phyloP scores from a whole-genome alignment of 2,888 invertebrate species.

The Leptopterna dolabrata region DNA sequence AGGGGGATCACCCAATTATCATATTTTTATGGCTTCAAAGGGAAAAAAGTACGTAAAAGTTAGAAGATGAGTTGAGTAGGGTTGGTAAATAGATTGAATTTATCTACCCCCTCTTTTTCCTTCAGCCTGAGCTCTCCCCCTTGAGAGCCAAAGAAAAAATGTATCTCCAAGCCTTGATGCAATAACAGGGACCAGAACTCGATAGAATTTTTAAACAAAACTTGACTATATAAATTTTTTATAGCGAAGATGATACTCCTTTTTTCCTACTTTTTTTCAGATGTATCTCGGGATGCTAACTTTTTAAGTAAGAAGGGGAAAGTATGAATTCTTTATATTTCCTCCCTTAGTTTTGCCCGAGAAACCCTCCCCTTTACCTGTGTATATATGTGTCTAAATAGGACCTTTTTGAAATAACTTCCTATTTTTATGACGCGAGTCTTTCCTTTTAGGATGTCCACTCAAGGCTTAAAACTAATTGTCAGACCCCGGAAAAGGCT shows the following conservation, averaged over 20 bases:
- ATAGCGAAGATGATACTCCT: conserved; percentile 57
- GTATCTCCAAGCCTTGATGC: conserved; percentile 58
- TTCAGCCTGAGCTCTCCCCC: conserved; percentile 20
- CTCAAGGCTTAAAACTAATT: conserved; percentile 50
- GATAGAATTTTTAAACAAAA: conserved; percentile 63
- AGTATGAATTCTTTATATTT: conserved; percentile 49
- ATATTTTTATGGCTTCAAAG: conserved; percentile 65
- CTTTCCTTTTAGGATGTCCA: conserved; percentile 42
- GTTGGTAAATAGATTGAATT: conserved; percentile 61
- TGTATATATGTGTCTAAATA: conserved; percentile 50
- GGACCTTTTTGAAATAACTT: conserved; percentile 46
- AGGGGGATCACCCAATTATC: conserved; percentile 63
- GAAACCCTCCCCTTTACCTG: background rate
- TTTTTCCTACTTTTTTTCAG: conserved; percentile 45
- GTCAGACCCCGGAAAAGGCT: conserved; percentile 25
- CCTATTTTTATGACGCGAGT: conserved; percentile 49
- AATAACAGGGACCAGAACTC: conserved; percentile 61
- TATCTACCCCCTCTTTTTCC: conserved; percentile 56
- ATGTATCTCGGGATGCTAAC: conserved; percentile 55
- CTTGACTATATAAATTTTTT: conserved; percentile 63
- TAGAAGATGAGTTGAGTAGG: conserved; percentile 57
- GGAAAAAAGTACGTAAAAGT: conserved; percentile 63
- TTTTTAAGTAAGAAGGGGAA: conserved; percentile 53
- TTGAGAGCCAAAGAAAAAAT: conserved; percentile 43
- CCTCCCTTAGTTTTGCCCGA: conserved; percentile 5